Conservation (phyloP, 2,888 invertebrate genomes). For the Catocala fraxini region DNA sequence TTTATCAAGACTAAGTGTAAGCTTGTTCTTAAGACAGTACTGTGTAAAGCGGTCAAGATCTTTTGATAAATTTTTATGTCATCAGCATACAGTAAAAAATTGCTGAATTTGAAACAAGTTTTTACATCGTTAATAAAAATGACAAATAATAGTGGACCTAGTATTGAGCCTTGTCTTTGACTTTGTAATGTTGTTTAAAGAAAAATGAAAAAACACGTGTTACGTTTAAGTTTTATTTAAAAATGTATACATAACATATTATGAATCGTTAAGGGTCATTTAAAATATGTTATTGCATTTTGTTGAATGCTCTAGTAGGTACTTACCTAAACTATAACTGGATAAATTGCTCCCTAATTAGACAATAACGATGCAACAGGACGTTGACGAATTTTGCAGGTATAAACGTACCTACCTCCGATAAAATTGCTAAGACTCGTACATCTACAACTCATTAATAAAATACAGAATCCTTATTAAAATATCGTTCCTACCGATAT, state of each 20-base stretch:
- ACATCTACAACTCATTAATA: neutral
- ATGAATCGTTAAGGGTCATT: neutral
- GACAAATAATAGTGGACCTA: no score
- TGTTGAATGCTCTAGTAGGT: no score
- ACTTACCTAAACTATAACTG: neutral
- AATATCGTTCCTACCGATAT: conserved; percentile 17
- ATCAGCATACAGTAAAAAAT: no score
- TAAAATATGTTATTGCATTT: neutral
- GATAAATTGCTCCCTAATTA: neutral
- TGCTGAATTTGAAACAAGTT: no score
- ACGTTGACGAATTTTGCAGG: no score
- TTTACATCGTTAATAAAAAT: no score
- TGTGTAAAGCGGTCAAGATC: no score
- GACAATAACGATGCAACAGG: neutral
- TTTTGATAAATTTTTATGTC: no score
- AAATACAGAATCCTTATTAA: conserved; percentile 27
- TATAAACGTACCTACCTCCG: no score
- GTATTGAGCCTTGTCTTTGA: no score
- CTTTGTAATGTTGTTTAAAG: neutral
- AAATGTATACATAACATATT: neutral
- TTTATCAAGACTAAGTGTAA: no score
- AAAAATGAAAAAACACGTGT: neutral
- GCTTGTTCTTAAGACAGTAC: no score
- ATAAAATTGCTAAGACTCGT: neutral
- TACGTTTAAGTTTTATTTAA: neutral